phyloP scores from a whole-genome alignment of 2,113 vertebrate species.

The Phrynocephalus versicolor region DNA sequence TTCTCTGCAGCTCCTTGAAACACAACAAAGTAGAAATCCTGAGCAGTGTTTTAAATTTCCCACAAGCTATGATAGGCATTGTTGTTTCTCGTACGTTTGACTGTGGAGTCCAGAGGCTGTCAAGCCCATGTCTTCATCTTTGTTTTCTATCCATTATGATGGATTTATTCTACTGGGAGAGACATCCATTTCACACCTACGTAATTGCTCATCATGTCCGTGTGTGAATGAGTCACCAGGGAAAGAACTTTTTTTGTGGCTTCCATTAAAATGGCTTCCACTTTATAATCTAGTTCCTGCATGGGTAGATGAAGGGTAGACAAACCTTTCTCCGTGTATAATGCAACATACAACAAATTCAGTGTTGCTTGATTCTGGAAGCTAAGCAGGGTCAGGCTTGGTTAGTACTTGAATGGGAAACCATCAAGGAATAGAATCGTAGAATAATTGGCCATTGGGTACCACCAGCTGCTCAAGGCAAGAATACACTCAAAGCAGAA shows the following conservation, averaged over 20 bases:
- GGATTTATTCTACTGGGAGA: constrained; percentile 7
- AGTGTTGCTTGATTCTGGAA: background rate
- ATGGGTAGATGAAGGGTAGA: too few relatives aligned
- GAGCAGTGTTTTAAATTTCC: constrained; percentile 22
- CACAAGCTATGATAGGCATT: background rate
- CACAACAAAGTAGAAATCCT: constrained; percentile 16
- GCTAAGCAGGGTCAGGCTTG: too few relatives aligned
- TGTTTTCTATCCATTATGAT: constrained; percentile 28
- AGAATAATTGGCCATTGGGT: too few relatives aligned
- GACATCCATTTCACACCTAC: too few relatives aligned
- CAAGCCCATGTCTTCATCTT: constrained; percentile 2
- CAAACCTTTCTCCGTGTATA: background rate
- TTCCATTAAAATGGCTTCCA: background rate
- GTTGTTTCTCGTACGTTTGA: constrained; percentile 32
- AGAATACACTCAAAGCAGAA: too few relatives aligned
- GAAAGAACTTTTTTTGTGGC: background rate
- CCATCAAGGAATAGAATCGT: too few relatives aligned
- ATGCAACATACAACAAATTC: background rate
- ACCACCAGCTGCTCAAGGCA: too few relatives aligned
- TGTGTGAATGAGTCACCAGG: background rate
- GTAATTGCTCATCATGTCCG: background rate
- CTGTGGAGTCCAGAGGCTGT: constrained; percentile 29
- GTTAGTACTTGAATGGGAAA: too few relatives aligned
- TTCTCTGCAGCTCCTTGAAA: background rate
- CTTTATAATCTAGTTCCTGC: background rate